phyloP scores from a whole-genome alignment of 2,113 vertebrate genomes.

The Mormyrus iriodes region DNA sequence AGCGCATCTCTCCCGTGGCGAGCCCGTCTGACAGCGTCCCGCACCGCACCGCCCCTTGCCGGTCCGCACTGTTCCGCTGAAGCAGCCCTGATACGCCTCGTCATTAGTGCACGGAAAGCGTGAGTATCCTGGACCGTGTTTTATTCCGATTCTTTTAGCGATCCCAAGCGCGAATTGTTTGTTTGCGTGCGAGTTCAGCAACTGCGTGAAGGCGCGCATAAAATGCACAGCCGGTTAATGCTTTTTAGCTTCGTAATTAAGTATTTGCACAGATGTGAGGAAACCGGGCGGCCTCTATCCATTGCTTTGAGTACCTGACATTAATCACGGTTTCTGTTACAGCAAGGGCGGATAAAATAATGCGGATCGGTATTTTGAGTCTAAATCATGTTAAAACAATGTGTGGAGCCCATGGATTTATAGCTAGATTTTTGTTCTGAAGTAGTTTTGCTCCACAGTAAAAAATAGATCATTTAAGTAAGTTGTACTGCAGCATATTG shows the following conservation, averaged over 20 bases:
- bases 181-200: background rate
- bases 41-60: background rate
- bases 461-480: background rate
- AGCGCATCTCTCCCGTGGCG: background rate
- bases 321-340: background rate
- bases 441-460: background rate
- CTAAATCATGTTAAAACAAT: background rate
- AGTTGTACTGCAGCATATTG: background rate
- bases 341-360: background rate
- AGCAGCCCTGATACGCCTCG: background rate
- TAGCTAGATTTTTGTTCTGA: background rate
- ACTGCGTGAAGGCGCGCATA: background rate
- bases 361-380: background rate
- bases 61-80: background rate
- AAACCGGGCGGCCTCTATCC: background rate
- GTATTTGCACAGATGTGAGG: background rate
- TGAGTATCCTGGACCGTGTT: background rate
- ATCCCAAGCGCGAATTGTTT: background rate
- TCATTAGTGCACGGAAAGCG: background rate
- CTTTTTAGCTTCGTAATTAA: background rate
- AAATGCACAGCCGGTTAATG: background rate
- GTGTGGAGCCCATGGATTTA: background rate
- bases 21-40: background rate
- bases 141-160: background rate
- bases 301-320: background rate